Conservation (phyloP, 1,140 invertebrate species). For the Drosophila carrolli region DNA sequence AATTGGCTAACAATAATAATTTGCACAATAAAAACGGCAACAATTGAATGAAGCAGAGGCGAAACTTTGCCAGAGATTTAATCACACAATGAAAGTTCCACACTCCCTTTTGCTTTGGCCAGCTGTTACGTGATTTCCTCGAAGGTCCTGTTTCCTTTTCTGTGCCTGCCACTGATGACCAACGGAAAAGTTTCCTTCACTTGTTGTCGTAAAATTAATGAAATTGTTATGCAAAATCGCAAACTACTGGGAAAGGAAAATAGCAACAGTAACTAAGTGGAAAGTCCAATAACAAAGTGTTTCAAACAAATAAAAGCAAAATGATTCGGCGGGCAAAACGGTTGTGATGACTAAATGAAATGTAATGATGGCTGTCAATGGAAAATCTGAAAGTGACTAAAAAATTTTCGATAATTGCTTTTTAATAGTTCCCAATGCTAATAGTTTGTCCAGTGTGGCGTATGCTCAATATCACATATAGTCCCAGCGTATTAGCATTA, state of each 20-base stretch:
- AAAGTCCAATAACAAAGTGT: constrained; percentile 37
- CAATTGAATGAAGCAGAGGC: constrained; percentile 54
- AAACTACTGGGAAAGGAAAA: constrained; percentile 55
- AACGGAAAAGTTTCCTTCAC: constrained; percentile 56
- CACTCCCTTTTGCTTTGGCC: constrained; percentile 1
- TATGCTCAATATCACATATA: neutral
- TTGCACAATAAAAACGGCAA: constrained; percentile 80
- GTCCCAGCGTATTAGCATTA: too few relatives aligned
- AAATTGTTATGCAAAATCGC: constrained; percentile 80
- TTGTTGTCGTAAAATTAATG: constrained; percentile 69
- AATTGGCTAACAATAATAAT: constrained; percentile 82
- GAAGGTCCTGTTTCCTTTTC: constrained; percentile 21
- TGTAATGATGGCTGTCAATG: neutral
- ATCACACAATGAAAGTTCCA: constrained; percentile 47
- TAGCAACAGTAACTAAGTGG: constrained; percentile 21
- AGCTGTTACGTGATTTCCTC: constrained; percentile 22
- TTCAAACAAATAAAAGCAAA: constrained; percentile 56
- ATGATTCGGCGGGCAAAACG: constrained; percentile 27
- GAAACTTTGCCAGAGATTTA: constrained; percentile 70
- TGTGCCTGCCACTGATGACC: constrained; percentile 35
- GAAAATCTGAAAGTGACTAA: too few relatives aligned
- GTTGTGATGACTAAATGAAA: neutral
- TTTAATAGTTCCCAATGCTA: neutral
- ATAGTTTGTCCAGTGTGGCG: neutral
- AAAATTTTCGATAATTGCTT: neutral